Conservation (phyloP, 2,797 vertebrate genomes). For the Myotis findleyi region DNA sequence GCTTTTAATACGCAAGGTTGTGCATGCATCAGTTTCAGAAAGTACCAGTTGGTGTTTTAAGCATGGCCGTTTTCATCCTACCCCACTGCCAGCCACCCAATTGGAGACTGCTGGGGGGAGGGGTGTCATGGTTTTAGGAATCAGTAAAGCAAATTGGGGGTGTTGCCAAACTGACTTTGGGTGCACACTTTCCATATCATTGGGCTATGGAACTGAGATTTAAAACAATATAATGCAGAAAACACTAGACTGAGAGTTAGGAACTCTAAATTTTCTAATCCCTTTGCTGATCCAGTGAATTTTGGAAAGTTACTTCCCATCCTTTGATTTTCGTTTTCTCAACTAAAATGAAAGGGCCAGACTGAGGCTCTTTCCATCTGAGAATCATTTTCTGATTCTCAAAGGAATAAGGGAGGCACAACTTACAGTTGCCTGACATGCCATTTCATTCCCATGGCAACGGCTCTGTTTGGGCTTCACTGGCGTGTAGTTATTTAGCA, state of each 20-base stretch:
- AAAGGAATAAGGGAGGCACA: neutral
- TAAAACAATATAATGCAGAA: neutral
- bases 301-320: slow-evolving; percentile 4
- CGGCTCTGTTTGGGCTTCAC: neutral
- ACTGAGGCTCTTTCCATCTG: neutral
- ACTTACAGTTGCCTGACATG: neutral
- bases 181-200: neutral
- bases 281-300: neutral
- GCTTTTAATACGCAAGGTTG: neutral
- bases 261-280: neutral
- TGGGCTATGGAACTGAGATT: neutral
- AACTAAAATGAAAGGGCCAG: neutral
- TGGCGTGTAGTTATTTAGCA: slow-evolving; percentile 45
- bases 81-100: neutral
- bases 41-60: slow-evolving; percentile 36
- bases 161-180: slow-evolving; percentile 1
- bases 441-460: slow-evolving; percentile 47
- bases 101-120: neutral
- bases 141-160: neutral
- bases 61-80: neutral
- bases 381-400: slow-evolving; percentile 55
- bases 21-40: neutral
- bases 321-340: slow-evolving; percentile 20
- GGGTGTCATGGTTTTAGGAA: neutral
- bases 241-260: neutral